phyloP scores from a whole-genome alignment of 2,888 invertebrate genomes.

The Drosophila kambysellisi region DNA sequence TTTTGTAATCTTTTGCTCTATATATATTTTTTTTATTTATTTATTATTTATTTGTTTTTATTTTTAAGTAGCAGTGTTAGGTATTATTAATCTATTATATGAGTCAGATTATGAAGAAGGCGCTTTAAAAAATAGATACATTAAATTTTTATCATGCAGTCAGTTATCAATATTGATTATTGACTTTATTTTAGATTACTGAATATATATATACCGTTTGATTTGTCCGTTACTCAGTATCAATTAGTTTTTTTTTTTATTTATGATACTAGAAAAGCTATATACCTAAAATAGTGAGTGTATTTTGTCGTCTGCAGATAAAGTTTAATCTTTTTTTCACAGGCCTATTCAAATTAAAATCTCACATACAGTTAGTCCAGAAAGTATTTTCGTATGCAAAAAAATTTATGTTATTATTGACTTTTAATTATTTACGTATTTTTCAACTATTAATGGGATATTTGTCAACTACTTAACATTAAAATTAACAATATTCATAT shows the following conservation, averaged over 20 bases:
- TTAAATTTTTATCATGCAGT: not conserved
- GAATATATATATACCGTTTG: not conserved
- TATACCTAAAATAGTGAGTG: not conserved
- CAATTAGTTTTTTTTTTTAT: not conserved
- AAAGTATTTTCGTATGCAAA: no score
- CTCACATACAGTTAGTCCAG: accelerated
- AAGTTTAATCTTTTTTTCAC: not conserved
- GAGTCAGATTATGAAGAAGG: not conserved
- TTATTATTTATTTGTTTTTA: not conserved
- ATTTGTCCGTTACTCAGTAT: not conserved
- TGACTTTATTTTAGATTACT: not conserved
- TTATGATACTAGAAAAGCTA: not conserved
- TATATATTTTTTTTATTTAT: not conserved
- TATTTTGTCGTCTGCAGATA: not conserved
- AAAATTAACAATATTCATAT: no score
- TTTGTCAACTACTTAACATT: no score
- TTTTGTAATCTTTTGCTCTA: not conserved
- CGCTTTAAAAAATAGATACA: accelerated
- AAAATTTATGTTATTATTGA: no score
- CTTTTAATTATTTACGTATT: no score
- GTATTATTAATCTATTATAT: not conserved
- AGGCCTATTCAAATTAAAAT: not conserved
- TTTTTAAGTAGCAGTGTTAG: not conserved
- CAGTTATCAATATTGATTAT: not conserved
- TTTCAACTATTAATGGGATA: no score